A percentile compares a stretch with the other conserved stretches of the same genome.
phyloP scores from a whole-genome alignment of 30 jellyfish, hydroid and myxozoan species.

The Aurelia aurita complex sp. Pacific region DNA sequence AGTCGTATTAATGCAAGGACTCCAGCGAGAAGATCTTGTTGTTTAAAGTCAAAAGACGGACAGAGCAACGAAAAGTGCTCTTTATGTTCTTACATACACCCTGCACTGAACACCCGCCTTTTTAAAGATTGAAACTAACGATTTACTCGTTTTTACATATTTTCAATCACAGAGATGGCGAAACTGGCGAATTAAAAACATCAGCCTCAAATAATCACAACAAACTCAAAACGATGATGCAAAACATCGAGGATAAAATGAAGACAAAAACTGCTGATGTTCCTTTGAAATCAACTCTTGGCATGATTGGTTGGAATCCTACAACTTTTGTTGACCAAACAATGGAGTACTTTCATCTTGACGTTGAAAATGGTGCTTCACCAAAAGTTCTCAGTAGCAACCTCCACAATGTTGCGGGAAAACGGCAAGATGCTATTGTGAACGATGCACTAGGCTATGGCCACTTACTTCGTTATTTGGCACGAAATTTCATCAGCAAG shows the following conservation, averaged over 20 bases:
- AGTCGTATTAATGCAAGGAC: too few species aligned
- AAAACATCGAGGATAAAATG: conserved; percentile 6
- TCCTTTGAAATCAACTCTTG: conserved; percentile 55
- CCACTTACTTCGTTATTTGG: conserved; percentile 30
- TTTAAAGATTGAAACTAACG: too few species aligned
- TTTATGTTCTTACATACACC: too few species aligned
- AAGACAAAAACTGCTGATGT: conserved; percentile 28
- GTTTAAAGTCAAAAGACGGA: too few species aligned
- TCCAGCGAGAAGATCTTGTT: too few species aligned
- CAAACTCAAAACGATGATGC: background rate
- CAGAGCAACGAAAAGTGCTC: too few species aligned
- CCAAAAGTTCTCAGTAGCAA: conserved; percentile 48
- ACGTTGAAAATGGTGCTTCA: conserved; percentile 71
- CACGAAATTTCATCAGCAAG: conserved; percentile 34
- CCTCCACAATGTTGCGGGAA: conserved; percentile 42
- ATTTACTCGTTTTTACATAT: background rate
- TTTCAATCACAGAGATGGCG: conserved; percentile 17
- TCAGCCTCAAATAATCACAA: background rate
- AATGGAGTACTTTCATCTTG: conserved; percentile 58
- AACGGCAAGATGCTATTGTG: conserved; percentile 56
- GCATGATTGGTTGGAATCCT: conserved; percentile 77
- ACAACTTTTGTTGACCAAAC: conserved; percentile 51
- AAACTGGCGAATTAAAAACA: conserved; percentile 3
- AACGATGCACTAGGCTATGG: conserved; percentile 67
- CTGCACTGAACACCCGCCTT: background rate